Percentiles rank a stretch among this genome's conserved stretches.
phyloP scores from a whole-genome alignment of 1,140 invertebrate species.

The Marisa cornuarietis region DNA sequence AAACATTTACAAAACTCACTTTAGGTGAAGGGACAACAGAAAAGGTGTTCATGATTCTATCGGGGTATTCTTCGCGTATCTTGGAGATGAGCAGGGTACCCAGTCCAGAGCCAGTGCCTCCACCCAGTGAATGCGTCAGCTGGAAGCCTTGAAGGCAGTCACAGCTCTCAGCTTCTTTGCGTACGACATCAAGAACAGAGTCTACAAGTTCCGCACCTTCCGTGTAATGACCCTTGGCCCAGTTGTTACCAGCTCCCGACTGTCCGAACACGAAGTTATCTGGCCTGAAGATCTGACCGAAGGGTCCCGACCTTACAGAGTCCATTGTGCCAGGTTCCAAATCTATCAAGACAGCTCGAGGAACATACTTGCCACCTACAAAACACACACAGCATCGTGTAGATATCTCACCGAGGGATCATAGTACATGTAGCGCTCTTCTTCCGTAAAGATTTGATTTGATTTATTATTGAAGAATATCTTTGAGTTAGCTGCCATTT shows the following conservation, averaged over 20 bases:
- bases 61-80: conserved; percentile 75
- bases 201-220: conserved; percentile 91
- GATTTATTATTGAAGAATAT: too few relatives aligned
- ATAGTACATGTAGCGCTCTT: too few relatives aligned
- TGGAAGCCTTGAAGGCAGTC: conserved; percentile 80
- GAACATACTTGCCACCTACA: conserved; percentile 85
- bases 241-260: conserved; percentile 84
- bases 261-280: conserved; percentile 74
- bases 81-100: conserved; percentile 72
- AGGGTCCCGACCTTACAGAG: conserved; percentile 86
- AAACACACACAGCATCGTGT: background rate
- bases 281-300: conserved; percentile 82
- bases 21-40: conserved; percentile 91
- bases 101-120: conserved; percentile 86
- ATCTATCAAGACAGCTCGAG: conserved; percentile 89
- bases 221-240: conserved; percentile 94
- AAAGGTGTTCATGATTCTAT: conserved; percentile 93
- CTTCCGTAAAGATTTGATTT: too few relatives aligned
- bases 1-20: conserved; percentile 61
- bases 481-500: too few relatives aligned
- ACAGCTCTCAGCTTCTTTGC: conserved; percentile 85
- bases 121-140: conserved; percentile 64
- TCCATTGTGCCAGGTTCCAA: conserved; percentile 96
- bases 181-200: conserved; percentile 80
- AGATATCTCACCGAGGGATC: too few relatives aligned